These are phyloP conservation scores for Apteryx mantelli DNA, from an alignment of 2,113 vertebrate genomes.

Conservation along the genomic window DNA sequence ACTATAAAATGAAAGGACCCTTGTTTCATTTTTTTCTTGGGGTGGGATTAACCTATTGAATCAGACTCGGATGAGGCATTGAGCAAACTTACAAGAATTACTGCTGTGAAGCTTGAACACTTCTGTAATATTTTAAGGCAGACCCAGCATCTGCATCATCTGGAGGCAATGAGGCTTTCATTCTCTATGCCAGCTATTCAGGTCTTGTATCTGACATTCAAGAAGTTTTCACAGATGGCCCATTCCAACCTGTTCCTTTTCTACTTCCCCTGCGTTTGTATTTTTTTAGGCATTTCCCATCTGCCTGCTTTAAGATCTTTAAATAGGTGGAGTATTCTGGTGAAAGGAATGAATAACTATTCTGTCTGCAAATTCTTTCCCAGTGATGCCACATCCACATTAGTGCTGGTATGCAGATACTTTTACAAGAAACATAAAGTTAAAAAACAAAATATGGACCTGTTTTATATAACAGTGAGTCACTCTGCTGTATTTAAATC, in stretches of 20 bases:
- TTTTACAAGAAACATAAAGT: conserved; percentile 42
- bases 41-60: neutral
- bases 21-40: neutral
- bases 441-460: conserved; percentile 32
- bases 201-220: conserved; percentile 19
- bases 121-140: conserved; percentile 20
- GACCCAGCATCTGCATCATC: conserved; percentile 49
- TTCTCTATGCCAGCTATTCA: conserved; percentile 35
- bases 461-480: conserved; percentile 23
- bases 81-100: neutral
- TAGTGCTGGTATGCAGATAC: conserved; percentile 4
- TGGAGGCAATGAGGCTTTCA: conserved; percentile 62
- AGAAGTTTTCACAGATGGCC: conserved; percentile 56
- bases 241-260: conserved; percentile 54
- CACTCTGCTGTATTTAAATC: neutral
- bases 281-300: conserved; percentile 50
- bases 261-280: neutral
- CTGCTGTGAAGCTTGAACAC: neutral
- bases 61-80: neutral
- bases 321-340: conserved; percentile 54
- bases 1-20: neutral
- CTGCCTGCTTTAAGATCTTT: conserved; percentile 37
- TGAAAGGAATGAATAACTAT: conserved; percentile 38
- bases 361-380: conserved; percentile 49
- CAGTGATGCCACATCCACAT: conserved; percentile 20